Conservation (phyloP, 2,888 invertebrate species). For the Portevinia maculata region DNA sequence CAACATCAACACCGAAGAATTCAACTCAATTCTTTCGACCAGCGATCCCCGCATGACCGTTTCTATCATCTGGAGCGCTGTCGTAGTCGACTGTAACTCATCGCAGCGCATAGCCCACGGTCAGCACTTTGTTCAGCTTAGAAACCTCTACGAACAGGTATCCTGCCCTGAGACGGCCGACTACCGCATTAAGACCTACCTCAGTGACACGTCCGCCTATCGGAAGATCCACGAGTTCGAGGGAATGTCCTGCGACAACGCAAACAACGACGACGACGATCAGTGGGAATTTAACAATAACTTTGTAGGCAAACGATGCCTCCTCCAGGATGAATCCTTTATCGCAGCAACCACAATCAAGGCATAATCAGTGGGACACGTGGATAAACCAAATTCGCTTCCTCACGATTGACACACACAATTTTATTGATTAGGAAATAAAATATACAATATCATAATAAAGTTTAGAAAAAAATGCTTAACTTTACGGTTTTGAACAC, state of each 20-base stretch:
- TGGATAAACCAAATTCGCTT: not conserved
- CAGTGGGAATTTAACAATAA: conserved; percentile 81
- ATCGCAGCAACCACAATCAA: conserved; percentile 41
- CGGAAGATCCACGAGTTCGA: conserved; percentile 76
- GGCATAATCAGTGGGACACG: conserved; percentile 24
- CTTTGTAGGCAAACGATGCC: conserved; percentile 80
- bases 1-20: conserved; percentile 81
- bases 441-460: conserved; percentile 64
- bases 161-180: conserved; percentile 78
- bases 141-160: conserved; percentile 80
- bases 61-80: conserved; percentile 80
- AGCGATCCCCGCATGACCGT: conserved; percentile 81
- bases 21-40: conserved; percentile 79
- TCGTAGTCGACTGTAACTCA: conserved; percentile 77
- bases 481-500: conserved; percentile 68
- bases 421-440: conserved; percentile 60
- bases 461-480: conserved; percentile 72
- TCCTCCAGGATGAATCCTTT: conserved; percentile 81
- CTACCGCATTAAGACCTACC: conserved; percentile 75
- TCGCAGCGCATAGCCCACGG: conserved; percentile 78
- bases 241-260: conserved; percentile 69
- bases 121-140: conserved; percentile 81
- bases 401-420: conserved; percentile 38
- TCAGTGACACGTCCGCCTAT: conserved; percentile 74
- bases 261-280: conserved; percentile 78